Conservation (phyloP, 1,140 invertebrate genomes). For the Bilobella aurantiaca region DNA sequence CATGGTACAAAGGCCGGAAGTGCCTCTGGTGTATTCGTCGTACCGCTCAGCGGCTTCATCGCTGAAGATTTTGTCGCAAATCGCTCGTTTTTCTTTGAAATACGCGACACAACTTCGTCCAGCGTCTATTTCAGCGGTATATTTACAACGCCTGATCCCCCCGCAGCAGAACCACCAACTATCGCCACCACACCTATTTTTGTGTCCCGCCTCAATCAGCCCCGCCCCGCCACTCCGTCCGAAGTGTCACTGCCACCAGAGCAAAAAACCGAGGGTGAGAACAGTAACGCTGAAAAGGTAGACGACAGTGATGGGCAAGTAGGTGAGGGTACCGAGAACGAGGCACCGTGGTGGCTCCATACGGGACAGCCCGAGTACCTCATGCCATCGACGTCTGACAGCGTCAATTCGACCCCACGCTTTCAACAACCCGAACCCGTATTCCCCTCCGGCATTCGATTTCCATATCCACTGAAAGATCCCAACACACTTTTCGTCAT, state of each 20-base stretch:
- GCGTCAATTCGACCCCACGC: neutral
- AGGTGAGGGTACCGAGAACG: neutral
- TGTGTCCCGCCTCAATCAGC: neutral
- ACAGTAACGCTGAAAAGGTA: neutral
- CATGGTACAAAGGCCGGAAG: slow-evolving; percentile 2
- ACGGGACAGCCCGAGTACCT: slow-evolving; percentile 9
- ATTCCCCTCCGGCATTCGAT: slow-evolving; percentile 2
- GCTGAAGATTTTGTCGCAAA: neutral
- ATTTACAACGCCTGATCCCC: neutral
- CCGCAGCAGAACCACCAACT: neutral
- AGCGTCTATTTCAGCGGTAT: neutral
- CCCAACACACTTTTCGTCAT: slow-evolving; percentile 1
- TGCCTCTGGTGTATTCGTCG: neutral
- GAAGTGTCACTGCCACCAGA: neutral
- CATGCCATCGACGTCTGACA: neutral
- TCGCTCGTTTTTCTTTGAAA: slow-evolving; percentile 10
- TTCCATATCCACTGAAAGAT: slow-evolving; percentile 6
- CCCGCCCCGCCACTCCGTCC: neutral
- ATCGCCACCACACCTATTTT: neutral
- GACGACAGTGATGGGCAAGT: neutral
- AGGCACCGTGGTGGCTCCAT: slow-evolving; percentile 3
- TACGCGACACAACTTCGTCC: neutral
- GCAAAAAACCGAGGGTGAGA: neutral
- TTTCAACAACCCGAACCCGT: slow-evolving; percentile 11
- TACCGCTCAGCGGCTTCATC: slow-evolving; percentile 6